These are phyloP conservation scores for Sitophilus oryzae DNA, from an alignment of 1,140 invertebrate species.

Conservation along the genomic window DNA sequence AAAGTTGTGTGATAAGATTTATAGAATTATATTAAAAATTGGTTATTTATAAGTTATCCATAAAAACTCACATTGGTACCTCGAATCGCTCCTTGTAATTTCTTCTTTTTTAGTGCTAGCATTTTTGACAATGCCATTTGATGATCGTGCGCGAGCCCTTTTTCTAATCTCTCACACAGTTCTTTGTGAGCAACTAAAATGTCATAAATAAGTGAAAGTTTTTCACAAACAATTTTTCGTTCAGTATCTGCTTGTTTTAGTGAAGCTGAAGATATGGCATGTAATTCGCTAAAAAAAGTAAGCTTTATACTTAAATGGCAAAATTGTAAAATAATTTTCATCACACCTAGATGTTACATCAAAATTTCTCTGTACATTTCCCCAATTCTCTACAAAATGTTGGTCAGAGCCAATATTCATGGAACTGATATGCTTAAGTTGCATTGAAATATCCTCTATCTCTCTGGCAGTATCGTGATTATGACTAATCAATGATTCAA, in stretches of 20 bases:
- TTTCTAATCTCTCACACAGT: slow-evolving; percentile 65
- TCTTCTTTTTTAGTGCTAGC: slow-evolving; percentile 62
- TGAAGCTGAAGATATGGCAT: slow-evolving; percentile 34
- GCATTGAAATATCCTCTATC: slow-evolving; percentile 45
- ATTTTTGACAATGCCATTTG: slow-evolving; percentile 63
- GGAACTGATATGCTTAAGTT: slow-evolving; percentile 39
- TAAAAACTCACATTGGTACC: slow-evolving; percentile 51
- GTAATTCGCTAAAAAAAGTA: slow-evolving; percentile 40
- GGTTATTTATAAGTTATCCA: no score
- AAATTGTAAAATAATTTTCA: background rate
- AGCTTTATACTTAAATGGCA: no score
- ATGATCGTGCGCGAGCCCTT: slow-evolving; percentile 63
- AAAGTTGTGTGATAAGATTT: no score
- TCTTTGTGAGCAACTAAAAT: slow-evolving; percentile 58
- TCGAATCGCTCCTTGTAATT: slow-evolving; percentile 63
- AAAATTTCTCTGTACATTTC: slow-evolving; percentile 50
- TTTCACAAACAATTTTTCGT: slow-evolving; percentile 55
- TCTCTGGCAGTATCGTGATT: slow-evolving; percentile 47
- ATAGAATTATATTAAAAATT: background rate
- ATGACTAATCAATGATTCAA: slow-evolving; percentile 48
- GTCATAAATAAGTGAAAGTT: slow-evolving; percentile 57
- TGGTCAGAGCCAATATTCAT: slow-evolving; percentile 40
- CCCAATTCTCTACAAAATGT: slow-evolving; percentile 48
- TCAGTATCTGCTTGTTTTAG: slow-evolving; percentile 38
- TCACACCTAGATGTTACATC: slow-evolving; percentile 46